Evolutionary conservation across 2,888 invertebrate genomes (phyloP).

Genomic region (Pollenia labialis): DNA sequence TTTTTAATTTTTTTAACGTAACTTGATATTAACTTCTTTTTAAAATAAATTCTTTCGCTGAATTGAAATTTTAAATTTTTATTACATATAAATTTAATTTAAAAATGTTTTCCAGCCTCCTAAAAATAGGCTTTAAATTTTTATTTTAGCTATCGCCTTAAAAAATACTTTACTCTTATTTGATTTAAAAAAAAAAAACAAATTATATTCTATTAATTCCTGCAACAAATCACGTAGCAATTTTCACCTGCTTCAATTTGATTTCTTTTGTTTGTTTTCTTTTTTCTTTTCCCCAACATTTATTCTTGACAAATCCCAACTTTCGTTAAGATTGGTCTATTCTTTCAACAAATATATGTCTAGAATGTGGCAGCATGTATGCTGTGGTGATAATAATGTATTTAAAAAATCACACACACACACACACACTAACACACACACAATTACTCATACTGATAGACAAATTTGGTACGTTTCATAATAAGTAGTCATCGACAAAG

Average conservation of each 20-base stretch:
- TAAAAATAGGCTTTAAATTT: background rate
- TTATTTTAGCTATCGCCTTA: background rate
- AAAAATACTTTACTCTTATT: background rate
- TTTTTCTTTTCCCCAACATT: background rate
- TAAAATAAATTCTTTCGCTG: background rate
- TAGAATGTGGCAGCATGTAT: background rate
- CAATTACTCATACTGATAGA: constrained; percentile 27
- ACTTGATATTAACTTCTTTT: background rate
- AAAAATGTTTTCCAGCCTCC: background rate
- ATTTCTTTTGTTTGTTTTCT: constrained; percentile 11
- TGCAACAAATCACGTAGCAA: constrained; percentile 48
- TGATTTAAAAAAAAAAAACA: constrained; percentile 18
- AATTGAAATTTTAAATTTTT: background rate
- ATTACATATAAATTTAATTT: background rate
- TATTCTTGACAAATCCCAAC: constrained; percentile 30
- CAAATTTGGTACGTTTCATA: constrained; percentile 53
- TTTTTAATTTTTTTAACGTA: background rate
- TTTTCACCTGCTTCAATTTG: constrained; percentile 47
- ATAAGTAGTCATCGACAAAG: constrained; percentile 52
- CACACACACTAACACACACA: constrained; percentile 39
- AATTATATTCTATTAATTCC: constrained; percentile 26
- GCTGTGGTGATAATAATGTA: constrained; percentile 41
- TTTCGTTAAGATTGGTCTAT: background rate
- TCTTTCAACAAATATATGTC: constrained; percentile 23
- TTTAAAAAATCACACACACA: constrained; percentile 56